Evolutionary conservation across 2,888 invertebrate species (phyloP), one percentile per base, ranked within the genome.

Genomic region (Nemotelus nigrinus): DNA sequence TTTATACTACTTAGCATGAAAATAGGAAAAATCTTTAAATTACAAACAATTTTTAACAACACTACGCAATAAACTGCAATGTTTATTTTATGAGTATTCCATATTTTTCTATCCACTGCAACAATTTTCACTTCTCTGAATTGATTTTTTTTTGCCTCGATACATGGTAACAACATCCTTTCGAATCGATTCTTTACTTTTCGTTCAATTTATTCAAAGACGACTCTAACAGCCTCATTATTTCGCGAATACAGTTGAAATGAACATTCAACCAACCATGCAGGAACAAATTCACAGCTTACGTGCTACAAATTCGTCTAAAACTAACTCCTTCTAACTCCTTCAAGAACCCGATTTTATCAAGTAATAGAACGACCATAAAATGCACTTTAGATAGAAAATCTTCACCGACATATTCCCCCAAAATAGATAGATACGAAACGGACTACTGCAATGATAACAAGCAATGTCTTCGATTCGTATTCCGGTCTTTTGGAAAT

Each of bases 181-280:
- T 10, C 53, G 43, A 70, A 25, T 25, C 25, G 25, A 25, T 25
- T 70, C 55, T 55, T 53, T 55, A 10, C 55, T 25, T 70, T 70
- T 70, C 55, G 25, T 25, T 25, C 25, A 25, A 1, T 25, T 25
- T 25, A 25, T 25, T 25, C 25, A 25, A 25, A 53, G 25, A 70
- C 25, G 70, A 41, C 25, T 39, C 70, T 70, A 55, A 70, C 53
- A 70, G 53, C 70, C 70, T 70, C 70, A 70, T 70, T 70, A 70
- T 70, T 70, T 55, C 55, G 70, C 25, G 25, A 25, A 25, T 55
- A 70, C 44, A 70, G 70, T 55, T 55, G 41, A 68, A 55, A 53
- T 70, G 55, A 44, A 55, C 10, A 70, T 55, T 7, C 70, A 70
- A 55, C 55, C 70, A 55, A 70, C 53, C 70, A 53, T 70, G 53